Evolutionary conservation across 2,797 vertebrate genomes (phyloP).

Genomic region (Hyperoplus immaculatus): DNA sequence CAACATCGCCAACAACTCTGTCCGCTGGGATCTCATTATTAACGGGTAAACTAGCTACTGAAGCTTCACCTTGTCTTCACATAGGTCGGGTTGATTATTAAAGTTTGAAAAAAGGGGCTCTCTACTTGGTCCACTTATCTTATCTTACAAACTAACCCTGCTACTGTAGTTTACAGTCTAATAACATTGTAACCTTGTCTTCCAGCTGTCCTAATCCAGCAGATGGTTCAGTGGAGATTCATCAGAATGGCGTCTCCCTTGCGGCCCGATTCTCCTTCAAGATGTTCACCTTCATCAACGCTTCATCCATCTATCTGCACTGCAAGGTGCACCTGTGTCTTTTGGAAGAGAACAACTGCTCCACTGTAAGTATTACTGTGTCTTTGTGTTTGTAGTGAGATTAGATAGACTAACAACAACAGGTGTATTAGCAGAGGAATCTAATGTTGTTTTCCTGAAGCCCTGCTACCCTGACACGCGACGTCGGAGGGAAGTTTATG

Average conservation of each 20-base stretch:
- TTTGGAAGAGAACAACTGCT: slow-evolving; percentile 52
- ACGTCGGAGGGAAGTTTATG: background rate
- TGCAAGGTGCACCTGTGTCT: slow-evolving; percentile 74
- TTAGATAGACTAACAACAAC: background rate
- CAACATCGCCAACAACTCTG: slow-evolving; percentile 25
- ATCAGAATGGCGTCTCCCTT: slow-evolving; percentile 70
- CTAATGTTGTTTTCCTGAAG: slow-evolving; percentile 47
- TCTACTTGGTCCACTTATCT: background rate
- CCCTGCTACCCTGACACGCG: slow-evolving; percentile 39
- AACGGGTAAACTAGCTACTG: slow-evolving; percentile 60
- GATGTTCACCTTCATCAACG: slow-evolving; percentile 67
- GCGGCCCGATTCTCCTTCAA: slow-evolving; percentile 71
- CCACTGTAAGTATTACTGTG: slow-evolving; percentile 44
- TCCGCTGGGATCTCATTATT: slow-evolving; percentile 75
- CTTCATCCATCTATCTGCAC: slow-evolving; percentile 66
- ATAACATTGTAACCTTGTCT: background rate
- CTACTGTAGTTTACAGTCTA: background rate
- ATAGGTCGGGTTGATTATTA: background rate
- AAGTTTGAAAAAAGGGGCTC: too few species aligned
- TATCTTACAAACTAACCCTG: too few species aligned
- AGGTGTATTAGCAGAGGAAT: background rate
- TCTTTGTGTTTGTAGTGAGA: background rate
- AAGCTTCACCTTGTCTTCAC: background rate
- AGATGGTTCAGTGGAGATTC: slow-evolving; percentile 64
- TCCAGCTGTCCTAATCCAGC: slow-evolving; percentile 74